Conservation (phyloP, 2,797 vertebrate genomes). For the Hemitrygon akajei region DNA sequence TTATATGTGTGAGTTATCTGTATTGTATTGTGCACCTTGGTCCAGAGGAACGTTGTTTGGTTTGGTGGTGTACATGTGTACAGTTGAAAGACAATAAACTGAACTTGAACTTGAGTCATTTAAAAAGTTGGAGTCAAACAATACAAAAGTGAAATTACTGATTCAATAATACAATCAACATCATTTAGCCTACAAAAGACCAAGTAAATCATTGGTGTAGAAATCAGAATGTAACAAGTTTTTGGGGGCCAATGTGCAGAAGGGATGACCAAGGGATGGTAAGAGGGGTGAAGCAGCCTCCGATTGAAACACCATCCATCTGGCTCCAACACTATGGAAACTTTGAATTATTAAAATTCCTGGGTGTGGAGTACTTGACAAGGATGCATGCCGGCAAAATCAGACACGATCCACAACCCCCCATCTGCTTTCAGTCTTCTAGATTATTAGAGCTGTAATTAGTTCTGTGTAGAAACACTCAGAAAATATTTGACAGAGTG, state of each 20-base stretch:
- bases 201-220: no score
- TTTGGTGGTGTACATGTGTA: no score
- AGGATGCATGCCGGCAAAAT: not conserved
- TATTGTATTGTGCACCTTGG: no score
- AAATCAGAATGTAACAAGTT: no score
- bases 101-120: not conserved
- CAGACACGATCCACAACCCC: not conserved
- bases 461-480: not conserved
- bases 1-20: no score
- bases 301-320: not conserved
- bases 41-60: no score
- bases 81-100: no score
- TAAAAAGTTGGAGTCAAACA: not conserved
- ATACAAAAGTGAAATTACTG: not conserved
- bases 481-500: not conserved
- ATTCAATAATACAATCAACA: not conserved
- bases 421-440: not conserved
- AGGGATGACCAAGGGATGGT: no score
- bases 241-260: no score
- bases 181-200: not conserved
- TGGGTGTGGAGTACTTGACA: not conserved
- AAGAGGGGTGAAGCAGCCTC: no score
- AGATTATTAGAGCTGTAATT: not conserved
- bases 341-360: not conserved
- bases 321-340: not conserved